A percentile compares a stretch with the other conserved stretches of the same genome.
Conservation (phyloP, 2,113 vertebrate species). For the Brachyistius frenatus region DNA sequence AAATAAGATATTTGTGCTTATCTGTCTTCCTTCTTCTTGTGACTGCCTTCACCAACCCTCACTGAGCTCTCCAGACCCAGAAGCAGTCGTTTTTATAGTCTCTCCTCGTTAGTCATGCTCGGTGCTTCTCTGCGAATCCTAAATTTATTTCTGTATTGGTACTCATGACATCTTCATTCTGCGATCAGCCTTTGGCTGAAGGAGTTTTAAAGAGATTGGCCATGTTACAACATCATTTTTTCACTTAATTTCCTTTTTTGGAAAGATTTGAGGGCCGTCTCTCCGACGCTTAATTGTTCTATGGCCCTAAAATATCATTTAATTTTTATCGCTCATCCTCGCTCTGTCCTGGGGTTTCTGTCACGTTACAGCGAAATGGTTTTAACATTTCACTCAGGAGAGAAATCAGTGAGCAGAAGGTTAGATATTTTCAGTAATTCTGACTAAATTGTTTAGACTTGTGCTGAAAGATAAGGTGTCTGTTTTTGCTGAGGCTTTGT, state of each 20-base stretch:
- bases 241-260: slow-evolving; percentile 4
- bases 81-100: slow-evolving; percentile 24
- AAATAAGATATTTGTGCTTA: background rate
- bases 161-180: slow-evolving; percentile 15
- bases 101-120: slow-evolving; percentile 34
- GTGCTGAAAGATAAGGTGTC: slow-evolving; percentile 16
- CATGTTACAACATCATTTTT: slow-evolving; percentile 22
- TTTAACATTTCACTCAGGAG: slow-evolving; percentile 28
- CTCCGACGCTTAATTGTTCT: slow-evolving; percentile 43
- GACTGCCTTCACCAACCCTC: background rate
- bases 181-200: slow-evolving; percentile 32
- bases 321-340: slow-evolving; percentile 37
- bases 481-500: slow-evolving; percentile 20
- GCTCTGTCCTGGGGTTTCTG: slow-evolving; percentile 27
- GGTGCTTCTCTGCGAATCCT: slow-evolving; percentile 21
- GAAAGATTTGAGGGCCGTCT: slow-evolving; percentile 24
- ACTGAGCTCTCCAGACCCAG: slow-evolving; percentile 11
- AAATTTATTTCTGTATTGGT: slow-evolving; percentile 35
- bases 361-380: slow-evolving; percentile 17
- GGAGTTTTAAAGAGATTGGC: slow-evolving; percentile 36
- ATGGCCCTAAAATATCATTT: slow-evolving; percentile 48
- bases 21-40: background rate
- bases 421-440: slow-evolving; percentile 34
- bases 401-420: slow-evolving; percentile 10
- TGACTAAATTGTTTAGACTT: slow-evolving; percentile 31